Evolutionary conservation across 2,113 vertebrate species (phyloP), one percentile per base, ranked within the genome.

Genomic region (Pygoscelis adeliae): DNA sequence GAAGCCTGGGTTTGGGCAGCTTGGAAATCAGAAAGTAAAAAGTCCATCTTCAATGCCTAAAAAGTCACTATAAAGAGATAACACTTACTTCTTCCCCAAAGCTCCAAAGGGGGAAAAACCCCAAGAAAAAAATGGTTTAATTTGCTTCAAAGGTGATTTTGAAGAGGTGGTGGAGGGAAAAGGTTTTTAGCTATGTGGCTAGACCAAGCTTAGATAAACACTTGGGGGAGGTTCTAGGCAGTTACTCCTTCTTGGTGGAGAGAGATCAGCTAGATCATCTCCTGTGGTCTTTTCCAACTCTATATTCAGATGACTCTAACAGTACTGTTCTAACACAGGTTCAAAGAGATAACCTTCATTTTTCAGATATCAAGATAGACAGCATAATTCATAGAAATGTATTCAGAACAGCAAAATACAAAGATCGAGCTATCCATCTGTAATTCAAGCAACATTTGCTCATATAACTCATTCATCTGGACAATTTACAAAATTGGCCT

Each of bases 391-490:
- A 62, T 11, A 94, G 66, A 84, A 85, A 90, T 61, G 10, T 55
- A 82, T 84, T 93, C 73, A 91, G 69, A 87, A 40, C 26, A 95
- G 53, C n/a, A 79, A 89, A 96, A 90, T 26, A 89, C 53, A 77
- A 76, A 91, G 52, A 89, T 77, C 0, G 0, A 87, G 74, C 62
- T 63, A 52, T 89, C 93, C 87, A 94, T 95, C 93, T 95, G 95
- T 72, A 94, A 96, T 95, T 85, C 91, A 55, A 90, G 55, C 49
- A 89, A 62, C 89, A 95, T 91, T 96, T 96, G 93, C n/a, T 87
- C 84, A 27, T 72, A 23, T 79, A 95, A 93, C 73, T 82, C 71
- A 38, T 89, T 97, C 94, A 94, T 96, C 91, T 94, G 89, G 84
- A 91, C 83, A 96, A 87, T 87, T 92, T 89, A 72, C 49, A 85